Base-by-base conservation (phyloP, 2,888 invertebrate genomes). In the Iselma pallidipennis region DNA sequence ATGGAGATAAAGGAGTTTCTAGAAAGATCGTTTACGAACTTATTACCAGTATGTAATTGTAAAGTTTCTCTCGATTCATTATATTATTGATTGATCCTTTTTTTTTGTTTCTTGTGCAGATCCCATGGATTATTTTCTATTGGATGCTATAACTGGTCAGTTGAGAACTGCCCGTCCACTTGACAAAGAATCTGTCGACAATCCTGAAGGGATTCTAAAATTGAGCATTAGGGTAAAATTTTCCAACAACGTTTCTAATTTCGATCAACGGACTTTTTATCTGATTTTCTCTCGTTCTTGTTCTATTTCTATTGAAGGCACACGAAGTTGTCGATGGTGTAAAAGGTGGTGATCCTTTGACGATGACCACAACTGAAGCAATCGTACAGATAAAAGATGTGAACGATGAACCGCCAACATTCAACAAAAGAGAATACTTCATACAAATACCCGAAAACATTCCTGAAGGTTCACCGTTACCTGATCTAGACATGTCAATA, bases 321-420 rank as follows among this genome's bases (percentile, higher is more conserved):
- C 87, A 89, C 49, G 95, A 95, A 82, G 71, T 94, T 63, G 87
- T 92, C 1, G 88, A 92, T 76, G 92, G 91, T 0, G 81, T 84
- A 0, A 89, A 90, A 1, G 83, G 89, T 3, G 86, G 88, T 69
- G 90, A 91, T 66, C 82, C 88, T 2, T 79, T 88, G 55, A 90
- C 92, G 0, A 87, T 88, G 2, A 86, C 91, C 0, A 85, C 86
- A 1, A 89, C 92, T 1, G 89, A 90, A 57, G 90, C 91, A 9
- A 91, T 91, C 0, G 87, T 96, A 54, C 94, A 92, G 42, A 91
- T 95, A 70, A 89, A 89, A 71, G 95, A 95, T 78, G 92, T 95
- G 0, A 95, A 95, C 79, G 95, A 95, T 76, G 94, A 94, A 69
- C 91, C 94, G 0, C 95, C 95, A 0, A 84, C 86, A 49, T 95